Base-by-base conservation (phyloP, 2,888 invertebrate species). In the Portevinia maculata region DNA sequence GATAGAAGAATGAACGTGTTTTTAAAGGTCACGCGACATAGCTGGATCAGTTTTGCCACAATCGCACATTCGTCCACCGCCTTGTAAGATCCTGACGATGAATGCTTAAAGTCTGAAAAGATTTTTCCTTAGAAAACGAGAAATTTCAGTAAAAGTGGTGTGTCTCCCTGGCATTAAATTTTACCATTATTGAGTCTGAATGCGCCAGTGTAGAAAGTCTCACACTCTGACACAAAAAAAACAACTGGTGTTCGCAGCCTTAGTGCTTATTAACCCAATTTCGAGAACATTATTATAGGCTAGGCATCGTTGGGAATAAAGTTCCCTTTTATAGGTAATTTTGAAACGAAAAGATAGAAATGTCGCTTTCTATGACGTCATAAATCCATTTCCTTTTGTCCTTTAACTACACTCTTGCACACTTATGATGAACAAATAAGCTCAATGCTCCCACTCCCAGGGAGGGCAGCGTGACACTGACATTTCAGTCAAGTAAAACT, bases 361-460 rank as follows among this genome's bases (percentile, higher is more conserved):
- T 17, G 15, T n/a, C n/a, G n/a, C n/a, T n/a, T n/a, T n/a, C 11
- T 9, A 69, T 70, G 55, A 64, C 76, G 76, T 78, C 76, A 78
- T 15, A 57, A n/a, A n/a, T n/a, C n/a, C n/a, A n/a, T n/a, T n/a
- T n/a, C n/a, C n/a, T n/a, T n/a, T n/a, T n/a, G n/a, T n/a, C 5
- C 0, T 5, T 53, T 11, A 6, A 9, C n/a, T 13, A 52, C 44
- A 37, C 44, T 62, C 53, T 46, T n/a, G n/a, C 39, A 24, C 9
- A 48, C 11, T 41, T 50, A 19, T 44, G 50, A 57, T 50, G 57
- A 50, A 24, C 32, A 50, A 41, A 41, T 21, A 46, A 76, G 60
- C 60, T 69, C 44, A 44, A 13, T 44, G 55, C 8, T 19, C 13
- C 34, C 44, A n/a, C n/a, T n/a, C n/a, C n/a, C n/a, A n/a, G n/a